Evolutionary conservation across 2,113 vertebrate species (phyloP).

Genomic region (cattle (Bos taurus)): ARS-UCD2.0 NC_037333.1:98657501-98658000

Average conservation of each 20-base stretch:
- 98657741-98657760: neutral
- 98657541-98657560: neutral
- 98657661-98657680: neutral
- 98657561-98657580: neutral
- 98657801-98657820: neutral
- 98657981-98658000: conserved; percentile 77
- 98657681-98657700: neutral
- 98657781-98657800: neutral
- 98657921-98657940: neutral
- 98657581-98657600: neutral
- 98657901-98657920: neutral
- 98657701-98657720: neutral
- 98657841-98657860: neutral
- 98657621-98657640: neutral
- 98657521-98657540: neutral
- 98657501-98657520: neutral
- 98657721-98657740: neutral
- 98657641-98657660: neutral
- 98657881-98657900: neutral
- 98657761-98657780: neutral
- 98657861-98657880: accelerated
- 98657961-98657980: conserved; percentile 81
- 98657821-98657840: neutral
- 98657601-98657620: neutral
- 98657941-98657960: conserved; percentile 58